A percentile compares a stretch with the other conserved stretches of the same genome.
phyloP scores from a whole-genome alignment of 2,797 vertebrate genomes.

The Hemibagrus guttatus region DNA sequence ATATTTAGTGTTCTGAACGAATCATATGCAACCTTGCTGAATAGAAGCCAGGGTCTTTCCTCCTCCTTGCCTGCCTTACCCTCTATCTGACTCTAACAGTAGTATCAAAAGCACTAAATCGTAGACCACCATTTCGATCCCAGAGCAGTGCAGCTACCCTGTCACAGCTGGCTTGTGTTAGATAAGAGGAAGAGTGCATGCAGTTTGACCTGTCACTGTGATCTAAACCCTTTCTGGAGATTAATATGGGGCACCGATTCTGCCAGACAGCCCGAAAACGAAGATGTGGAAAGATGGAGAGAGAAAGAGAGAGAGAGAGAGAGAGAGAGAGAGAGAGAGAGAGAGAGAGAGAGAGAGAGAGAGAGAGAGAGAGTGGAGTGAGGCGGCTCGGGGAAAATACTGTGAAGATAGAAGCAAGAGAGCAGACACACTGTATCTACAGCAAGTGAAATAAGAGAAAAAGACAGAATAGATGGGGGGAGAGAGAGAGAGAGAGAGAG shows the following conservation, averaged over 20 bases:
- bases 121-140: neutral
- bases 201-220: constrained; percentile 14
- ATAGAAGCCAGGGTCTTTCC: neutral
- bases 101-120: neutral
- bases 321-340: neutral
- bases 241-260: neutral
- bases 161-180: constrained; percentile 22
- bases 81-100: constrained; percentile 29
- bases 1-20: neutral
- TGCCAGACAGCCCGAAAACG: constrained; percentile 31
- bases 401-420: constrained; percentile 45
- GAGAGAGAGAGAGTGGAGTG: constrained; percentile 23
- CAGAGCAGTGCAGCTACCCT: constrained; percentile 13
- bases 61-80: neutral
- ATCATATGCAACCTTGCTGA: neutral
- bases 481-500: neutral
- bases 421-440: constrained; percentile 47
- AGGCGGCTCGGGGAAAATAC: constrained; percentile 9
- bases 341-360: constrained; percentile 24
- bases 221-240: constrained; percentile 18
- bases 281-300: constrained; percentile 32
- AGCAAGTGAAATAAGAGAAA: constrained; percentile 63
- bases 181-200: constrained; percentile 29
- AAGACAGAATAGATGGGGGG: neutral
- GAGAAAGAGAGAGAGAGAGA: constrained; percentile 28